phyloP scores from a whole-genome alignment of 2,888 invertebrate species.

The Chaetogeoica ovagalla region DNA sequence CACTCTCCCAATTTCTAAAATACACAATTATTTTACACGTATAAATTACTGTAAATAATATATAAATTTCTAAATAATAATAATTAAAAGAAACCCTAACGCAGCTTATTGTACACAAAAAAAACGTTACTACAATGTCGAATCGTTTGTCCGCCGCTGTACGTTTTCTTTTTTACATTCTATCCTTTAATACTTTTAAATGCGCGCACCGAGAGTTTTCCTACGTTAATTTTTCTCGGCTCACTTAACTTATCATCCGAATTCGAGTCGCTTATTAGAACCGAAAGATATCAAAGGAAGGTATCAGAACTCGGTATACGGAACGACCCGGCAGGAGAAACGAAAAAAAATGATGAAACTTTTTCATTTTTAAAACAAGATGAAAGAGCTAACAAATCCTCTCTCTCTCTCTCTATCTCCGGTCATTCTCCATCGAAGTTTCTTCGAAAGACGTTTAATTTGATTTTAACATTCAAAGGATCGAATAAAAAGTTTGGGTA shows the following conservation, averaged over 20 bases:
- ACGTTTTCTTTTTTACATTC: neutral
- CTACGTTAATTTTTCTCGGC: slow-evolving; percentile 9
- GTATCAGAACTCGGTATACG: neutral
- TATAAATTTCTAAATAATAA: too few relatives aligned
- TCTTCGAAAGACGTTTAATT: slow-evolving; percentile 26
- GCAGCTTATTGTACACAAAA: neutral
- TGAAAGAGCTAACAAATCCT: slow-evolving; percentile 41
- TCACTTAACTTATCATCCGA: slow-evolving; percentile 7
- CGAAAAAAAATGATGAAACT: slow-evolving; percentile 1
- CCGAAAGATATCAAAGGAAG: neutral
- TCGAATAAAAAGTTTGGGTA: slow-evolving; percentile 35
- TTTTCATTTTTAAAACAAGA: slow-evolving; percentile 35
- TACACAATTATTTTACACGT: too few relatives aligned
- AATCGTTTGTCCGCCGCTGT: neutral
- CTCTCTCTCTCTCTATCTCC: neutral
- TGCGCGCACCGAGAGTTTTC: neutral
- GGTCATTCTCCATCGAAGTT: neutral
- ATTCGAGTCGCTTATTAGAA: slow-evolving; percentile 25
- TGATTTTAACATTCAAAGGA: slow-evolving; percentile 21
- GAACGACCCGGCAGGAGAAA: neutral
- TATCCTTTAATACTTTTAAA: neutral
- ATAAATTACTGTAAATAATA: too few relatives aligned
- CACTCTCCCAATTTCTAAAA: too few relatives aligned
- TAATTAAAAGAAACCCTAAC: neutral
- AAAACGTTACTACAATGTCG: neutral